Evolutionary conservation across 1,140 invertebrate species (phyloP).

Genomic region (Arctopsyche grandis): DNA sequence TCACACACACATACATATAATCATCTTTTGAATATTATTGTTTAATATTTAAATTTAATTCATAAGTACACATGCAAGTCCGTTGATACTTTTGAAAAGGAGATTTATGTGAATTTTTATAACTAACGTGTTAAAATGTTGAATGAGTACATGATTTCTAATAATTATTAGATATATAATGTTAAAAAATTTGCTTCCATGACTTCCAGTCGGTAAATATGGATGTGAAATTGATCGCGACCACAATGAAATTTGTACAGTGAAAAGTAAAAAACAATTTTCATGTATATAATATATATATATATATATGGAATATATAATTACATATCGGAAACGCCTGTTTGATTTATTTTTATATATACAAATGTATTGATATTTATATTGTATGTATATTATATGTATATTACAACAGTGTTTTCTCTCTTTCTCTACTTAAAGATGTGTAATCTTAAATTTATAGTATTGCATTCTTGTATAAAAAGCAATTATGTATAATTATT

Average conservation of each 20-base stretch:
- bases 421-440: not conserved
- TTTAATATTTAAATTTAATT: no score
- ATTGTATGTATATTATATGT: no score
- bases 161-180: no score
- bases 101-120: not conserved
- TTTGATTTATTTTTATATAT: not conserved
- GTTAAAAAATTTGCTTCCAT: constrained; percentile 14
- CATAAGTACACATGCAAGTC: no score
- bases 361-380: not conserved
- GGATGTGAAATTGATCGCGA: not conserved
- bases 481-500: not conserved
- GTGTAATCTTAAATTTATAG: not conserved
- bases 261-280: not conserved
- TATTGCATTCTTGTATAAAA: no score
- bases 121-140: no score
- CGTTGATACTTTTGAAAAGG: not conserved
- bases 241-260: not conserved
- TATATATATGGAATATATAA: not conserved
- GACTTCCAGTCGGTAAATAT: not conserved
- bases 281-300: not conserved
- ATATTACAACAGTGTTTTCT: constrained; percentile 9
- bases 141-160: no score
- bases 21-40: no score
- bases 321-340: constrained; percentile 16
- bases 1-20: no score